phyloP scores from a whole-genome alignment of 2,113 vertebrate genomes.

The Nematolebias whitei region DNA sequence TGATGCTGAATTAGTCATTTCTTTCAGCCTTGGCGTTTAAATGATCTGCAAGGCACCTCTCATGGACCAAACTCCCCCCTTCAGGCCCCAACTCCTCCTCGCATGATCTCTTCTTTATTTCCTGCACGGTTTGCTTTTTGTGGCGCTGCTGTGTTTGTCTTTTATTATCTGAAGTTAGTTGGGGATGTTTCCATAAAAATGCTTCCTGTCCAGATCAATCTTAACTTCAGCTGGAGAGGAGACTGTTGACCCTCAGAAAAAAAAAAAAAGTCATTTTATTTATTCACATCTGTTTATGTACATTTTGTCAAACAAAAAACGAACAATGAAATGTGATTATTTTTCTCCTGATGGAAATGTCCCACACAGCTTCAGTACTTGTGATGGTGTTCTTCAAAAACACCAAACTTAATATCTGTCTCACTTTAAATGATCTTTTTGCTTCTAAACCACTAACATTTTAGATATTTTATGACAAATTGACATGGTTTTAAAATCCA shows the following conservation, averaged over 20 bases:
- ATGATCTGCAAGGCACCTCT: constrained; percentile 83
- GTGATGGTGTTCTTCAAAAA: constrained; percentile 17
- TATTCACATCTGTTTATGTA: constrained; percentile 8
- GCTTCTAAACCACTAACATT: neutral
- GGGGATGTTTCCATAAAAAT: constrained; percentile 55
- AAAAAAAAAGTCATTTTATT: neutral
- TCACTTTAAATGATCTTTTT: neutral
- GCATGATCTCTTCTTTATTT: constrained; percentile 51
- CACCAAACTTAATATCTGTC: constrained; percentile 18
- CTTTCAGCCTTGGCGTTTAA: constrained; percentile 88
- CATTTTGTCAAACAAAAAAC: neutral
- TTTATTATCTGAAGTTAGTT: constrained; percentile 28
- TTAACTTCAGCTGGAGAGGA: neutral
- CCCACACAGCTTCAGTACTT: constrained; percentile 27
- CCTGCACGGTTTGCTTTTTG: constrained; percentile 47
- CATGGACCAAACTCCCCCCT: constrained; percentile 44
- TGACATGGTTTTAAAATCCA: neutral
- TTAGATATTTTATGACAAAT: neutral
- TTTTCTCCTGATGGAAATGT: constrained; percentile 53
- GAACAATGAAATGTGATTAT: constrained; percentile 20
- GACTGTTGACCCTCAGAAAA: no score
- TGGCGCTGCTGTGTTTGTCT: constrained; percentile 42
- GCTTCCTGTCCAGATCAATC: neutral
- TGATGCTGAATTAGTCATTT: constrained; percentile 71
- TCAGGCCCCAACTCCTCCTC: constrained; percentile 30